phyloP scores from a whole-genome alignment of 2,113 vertebrate genomes.

The Tylochromis polylepis region DNA sequence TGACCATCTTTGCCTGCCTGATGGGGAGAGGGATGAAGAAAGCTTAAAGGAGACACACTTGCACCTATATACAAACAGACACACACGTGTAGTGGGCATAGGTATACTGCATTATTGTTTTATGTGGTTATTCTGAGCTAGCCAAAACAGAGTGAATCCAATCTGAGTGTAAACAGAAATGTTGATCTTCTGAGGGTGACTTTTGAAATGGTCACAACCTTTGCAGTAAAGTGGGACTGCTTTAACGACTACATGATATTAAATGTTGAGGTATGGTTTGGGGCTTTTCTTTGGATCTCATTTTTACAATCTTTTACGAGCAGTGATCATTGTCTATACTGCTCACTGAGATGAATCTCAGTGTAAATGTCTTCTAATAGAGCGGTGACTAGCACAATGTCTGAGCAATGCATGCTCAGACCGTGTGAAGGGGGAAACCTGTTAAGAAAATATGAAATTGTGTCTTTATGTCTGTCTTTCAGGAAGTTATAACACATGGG shows the following conservation, averaged over 20 bases:
- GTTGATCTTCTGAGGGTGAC: background rate
- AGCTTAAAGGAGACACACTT: background rate
- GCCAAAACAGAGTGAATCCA: background rate
- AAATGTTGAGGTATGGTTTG: background rate
- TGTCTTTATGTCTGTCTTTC: background rate
- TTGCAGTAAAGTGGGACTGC: background rate
- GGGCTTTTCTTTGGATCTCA: background rate
- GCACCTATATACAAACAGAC: background rate
- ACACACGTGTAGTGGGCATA: background rate
- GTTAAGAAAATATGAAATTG: background rate
- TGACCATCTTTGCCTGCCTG: slow-evolving; percentile 84
- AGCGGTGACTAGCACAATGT: background rate
- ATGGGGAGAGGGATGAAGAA: slow-evolving; percentile 66
- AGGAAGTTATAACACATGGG: background rate
- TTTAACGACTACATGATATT: background rate
- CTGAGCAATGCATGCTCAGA: background rate
- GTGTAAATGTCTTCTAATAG: background rate
- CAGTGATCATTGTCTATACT: background rate
- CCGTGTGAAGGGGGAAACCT: background rate
- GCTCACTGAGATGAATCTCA: background rate
- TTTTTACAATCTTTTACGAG: background rate
- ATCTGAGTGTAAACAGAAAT: background rate
- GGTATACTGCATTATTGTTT: background rate
- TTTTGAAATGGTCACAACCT: background rate
- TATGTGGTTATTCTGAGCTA: background rate